phyloP scores from a whole-genome alignment of 2,797 vertebrate species.

The Anabacerthia variegaticeps region DNA sequence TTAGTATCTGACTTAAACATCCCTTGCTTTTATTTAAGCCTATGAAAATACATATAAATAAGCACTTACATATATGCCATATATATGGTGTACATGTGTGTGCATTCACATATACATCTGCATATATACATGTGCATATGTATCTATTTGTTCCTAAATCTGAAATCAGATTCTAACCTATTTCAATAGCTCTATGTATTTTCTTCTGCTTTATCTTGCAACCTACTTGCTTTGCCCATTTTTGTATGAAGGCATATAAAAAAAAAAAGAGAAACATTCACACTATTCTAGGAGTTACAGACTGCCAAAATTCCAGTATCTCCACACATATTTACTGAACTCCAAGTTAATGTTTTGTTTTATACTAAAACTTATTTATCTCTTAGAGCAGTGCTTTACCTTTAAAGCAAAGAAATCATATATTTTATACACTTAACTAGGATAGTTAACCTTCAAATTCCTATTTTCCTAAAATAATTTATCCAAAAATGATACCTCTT shows the following conservation, averaged over 20 bases:
- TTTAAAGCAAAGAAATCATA: neutral
- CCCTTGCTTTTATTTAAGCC: neutral
- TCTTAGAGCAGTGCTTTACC: neutral
- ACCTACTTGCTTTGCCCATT: slow-evolving; percentile 9
- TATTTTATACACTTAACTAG: neutral
- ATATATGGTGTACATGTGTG: neutral
- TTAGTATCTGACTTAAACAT: neutral
- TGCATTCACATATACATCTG: neutral
- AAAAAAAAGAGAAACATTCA: slow-evolving; percentile 34
- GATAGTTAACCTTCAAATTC: neutral
- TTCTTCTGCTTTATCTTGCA: slow-evolving; percentile 27
- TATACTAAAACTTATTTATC: neutral
- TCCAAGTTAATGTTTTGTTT: neutral
- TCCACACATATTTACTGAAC: slow-evolving; percentile 24
- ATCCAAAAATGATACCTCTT: neutral
- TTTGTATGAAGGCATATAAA: slow-evolving; percentile 21
- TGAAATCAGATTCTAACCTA: neutral
- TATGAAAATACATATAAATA: neutral
- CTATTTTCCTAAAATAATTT: neutral
- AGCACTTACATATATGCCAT: neutral
- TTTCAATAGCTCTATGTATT: neutral
- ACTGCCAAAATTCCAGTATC: slow-evolving; percentile 28
- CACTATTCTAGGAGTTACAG: neutral
- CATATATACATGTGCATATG: neutral
- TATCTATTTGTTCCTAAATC: neutral